Percentiles rank a stretch among this genome's conserved stretches.
Evolutionary conservation across 2,113 vertebrate species (phyloP).

Genomic region (Varanus salvator): DNA sequence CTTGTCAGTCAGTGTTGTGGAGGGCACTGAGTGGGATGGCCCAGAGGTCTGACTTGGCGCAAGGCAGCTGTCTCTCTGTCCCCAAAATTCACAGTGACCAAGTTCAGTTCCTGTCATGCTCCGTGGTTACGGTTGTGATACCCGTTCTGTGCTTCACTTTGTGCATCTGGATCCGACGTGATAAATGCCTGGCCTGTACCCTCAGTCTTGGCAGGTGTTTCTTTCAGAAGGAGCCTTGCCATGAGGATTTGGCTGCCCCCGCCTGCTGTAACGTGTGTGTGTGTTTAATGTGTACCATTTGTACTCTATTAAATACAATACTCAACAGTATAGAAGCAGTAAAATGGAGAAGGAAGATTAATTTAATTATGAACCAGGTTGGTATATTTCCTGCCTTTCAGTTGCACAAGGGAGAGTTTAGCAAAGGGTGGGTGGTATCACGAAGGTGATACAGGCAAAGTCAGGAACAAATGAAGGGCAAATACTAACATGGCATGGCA

Average conservation of each 20-base stretch:
- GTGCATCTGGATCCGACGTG: not conserved
- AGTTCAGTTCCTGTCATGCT: not conserved
- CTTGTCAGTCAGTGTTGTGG: too few relatives aligned
- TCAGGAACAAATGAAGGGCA: too few relatives aligned
- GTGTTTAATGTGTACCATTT: not conserved
- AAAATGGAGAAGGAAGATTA: too few relatives aligned
- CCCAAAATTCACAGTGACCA: not conserved
- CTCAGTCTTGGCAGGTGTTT: too few relatives aligned
- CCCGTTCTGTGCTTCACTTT: not conserved
- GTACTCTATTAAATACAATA: too few relatives aligned
- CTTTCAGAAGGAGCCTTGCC: not conserved
- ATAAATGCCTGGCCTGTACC: not conserved
- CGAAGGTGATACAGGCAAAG: too few relatives aligned
- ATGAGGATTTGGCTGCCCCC: not conserved
- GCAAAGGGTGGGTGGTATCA: too few relatives aligned
- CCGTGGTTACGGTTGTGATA: not conserved
- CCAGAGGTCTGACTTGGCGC: not conserved
- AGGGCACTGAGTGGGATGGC: not conserved
- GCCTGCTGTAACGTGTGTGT: not conserved
- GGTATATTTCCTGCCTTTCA: too few relatives aligned
- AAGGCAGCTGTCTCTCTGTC: not conserved
- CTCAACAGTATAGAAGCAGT: too few relatives aligned
- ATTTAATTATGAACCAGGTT: too few relatives aligned
- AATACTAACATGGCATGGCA: too few relatives aligned
- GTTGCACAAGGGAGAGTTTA: too few relatives aligned